Evolutionary conservation across 2,888 invertebrate species (phyloP), one percentile per base, ranked within the genome.

Genomic region (Muschampia plurimacula): DNA sequence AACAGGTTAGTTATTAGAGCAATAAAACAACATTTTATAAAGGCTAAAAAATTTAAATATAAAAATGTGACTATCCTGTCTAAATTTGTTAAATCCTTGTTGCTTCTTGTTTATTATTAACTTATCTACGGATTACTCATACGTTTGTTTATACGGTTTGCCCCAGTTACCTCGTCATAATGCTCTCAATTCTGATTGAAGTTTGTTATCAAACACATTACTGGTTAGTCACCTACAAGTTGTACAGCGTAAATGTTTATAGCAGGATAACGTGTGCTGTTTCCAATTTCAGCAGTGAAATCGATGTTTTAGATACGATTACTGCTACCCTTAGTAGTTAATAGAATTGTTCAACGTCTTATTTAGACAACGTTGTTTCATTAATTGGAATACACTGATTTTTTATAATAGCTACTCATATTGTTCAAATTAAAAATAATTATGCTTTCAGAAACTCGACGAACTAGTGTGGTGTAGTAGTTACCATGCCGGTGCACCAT

Each of bases 141-240:
- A 12, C n/a, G 49, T 49, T 12, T 49, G 49, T 49, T 49, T 49
- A 32, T 32, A 32, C 32, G 3, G 32, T 32, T 32, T n/a, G n/a
- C 15, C 39, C 52, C 15, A 52, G 36, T 15, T 39, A 32, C 60
- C 8, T 36, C 39, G 9, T 1, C 39, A n/a, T 8, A 60, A n/a
- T 39, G 7, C 9, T 9, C 60, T n/a, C n/a, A 39, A 60, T 60
- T 60, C 32, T n/a, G 36, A 15, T 39, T 36, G 8, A 36, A 39
- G 36, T 39, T n/a, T 36, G 32, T 60, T 60, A 60, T 60, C 60
- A 60, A 60, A 60, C 36, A 60, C 15, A 60, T 39, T 39, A 39
- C 15, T 57, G 9, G 44, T 46, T 10, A 46, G 15, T 15, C 15
- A 15, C n/a, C n/a, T 1, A 52, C 52, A 52, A 2, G 15, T 10